Evolutionary conservation across 1,140 invertebrate species (phyloP), one percentile per base, ranked within the genome.

Genomic region (Octopus sinensis): DNA sequence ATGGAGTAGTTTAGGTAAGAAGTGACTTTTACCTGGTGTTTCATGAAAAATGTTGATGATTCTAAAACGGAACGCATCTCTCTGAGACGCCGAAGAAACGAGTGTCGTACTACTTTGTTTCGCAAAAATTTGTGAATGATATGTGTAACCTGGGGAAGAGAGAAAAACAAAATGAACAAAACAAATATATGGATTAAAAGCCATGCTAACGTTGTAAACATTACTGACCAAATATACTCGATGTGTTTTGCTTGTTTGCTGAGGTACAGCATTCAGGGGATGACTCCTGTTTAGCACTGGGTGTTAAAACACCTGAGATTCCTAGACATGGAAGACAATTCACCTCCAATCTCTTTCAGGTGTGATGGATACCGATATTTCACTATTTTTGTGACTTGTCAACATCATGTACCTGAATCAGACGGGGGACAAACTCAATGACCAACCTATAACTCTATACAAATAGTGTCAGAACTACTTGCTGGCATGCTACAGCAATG

Each of bases 41-140:
- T 93, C 85, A 93, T 93, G 90, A 98, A 98, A 91, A 98, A 98
- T 78, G 94, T 91, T 5, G 96, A 98, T 51, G 94, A 92, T 86
- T 95, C 93, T 82, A 98, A 91, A 4, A 95, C 95, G 79, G 89
- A 81, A 81, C 86, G 82, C 6, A 91, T 86, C 62, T 87, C 81
- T 80, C 85, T 82, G 30, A 91, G 79, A 52, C 89, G 83, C 13
- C 86, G 73, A 78, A 86, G 79, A 75, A 90, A 84, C 17, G 78
- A 79, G 6, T 76, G 79, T 12, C 84, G 71, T 0, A 84, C 80
- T 53, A 56, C 54, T 7, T 82, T 51, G 52, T 85, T 86, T 30
- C 79, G 83, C 54, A 88, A 68, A 80, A 88, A 88, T 6, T 81
- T 86, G 9, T 23, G n/a, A 4, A 86, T 80, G 17, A 85, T 76